These are phyloP conservation scores for Antheraea assamensis DNA, from an alignment of 2,888 invertebrate genomes.

Conservation along the genomic window DNA sequence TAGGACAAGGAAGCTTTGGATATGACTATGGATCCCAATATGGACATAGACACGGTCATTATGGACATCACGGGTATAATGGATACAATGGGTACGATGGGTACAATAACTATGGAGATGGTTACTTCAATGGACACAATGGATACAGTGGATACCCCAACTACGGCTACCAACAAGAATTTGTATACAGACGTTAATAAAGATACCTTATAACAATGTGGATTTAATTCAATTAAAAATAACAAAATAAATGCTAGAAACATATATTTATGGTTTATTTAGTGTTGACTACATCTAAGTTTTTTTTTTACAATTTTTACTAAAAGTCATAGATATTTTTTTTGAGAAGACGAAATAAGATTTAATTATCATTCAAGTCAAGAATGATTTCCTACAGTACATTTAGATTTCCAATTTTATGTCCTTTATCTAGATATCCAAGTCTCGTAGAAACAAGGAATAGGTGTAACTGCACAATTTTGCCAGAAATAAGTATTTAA, in stretches of 20 bases:
- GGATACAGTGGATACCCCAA: not conserved
- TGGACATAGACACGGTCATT: not conserved
- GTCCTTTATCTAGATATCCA: not conserved
- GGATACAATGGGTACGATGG: not conserved
- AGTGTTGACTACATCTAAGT: not conserved
- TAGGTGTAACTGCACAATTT: not conserved
- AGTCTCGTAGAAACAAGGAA: not conserved
- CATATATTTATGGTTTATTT: not conserved
- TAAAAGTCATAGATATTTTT: no score
- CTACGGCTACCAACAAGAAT: not conserved
- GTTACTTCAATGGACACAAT: not conserved
- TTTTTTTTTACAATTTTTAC: not conserved
- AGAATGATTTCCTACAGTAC: not conserved
- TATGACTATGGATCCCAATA: constrained; percentile 11
- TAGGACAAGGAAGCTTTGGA: constrained; percentile 9
- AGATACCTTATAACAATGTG: not conserved
- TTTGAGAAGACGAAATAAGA: not conserved
- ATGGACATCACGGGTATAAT: constrained; percentile 1
- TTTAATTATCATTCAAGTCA: not conserved
- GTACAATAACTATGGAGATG: constrained; percentile 4
- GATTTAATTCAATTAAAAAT: not conserved
- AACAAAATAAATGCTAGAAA: not conserved
- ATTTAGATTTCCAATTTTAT: no score
- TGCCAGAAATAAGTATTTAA: not conserved
- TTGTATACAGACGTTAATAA: constrained; percentile 19